Conservation (phyloP, 2,888 invertebrate species). For the Tetrapedia diversipes region DNA sequence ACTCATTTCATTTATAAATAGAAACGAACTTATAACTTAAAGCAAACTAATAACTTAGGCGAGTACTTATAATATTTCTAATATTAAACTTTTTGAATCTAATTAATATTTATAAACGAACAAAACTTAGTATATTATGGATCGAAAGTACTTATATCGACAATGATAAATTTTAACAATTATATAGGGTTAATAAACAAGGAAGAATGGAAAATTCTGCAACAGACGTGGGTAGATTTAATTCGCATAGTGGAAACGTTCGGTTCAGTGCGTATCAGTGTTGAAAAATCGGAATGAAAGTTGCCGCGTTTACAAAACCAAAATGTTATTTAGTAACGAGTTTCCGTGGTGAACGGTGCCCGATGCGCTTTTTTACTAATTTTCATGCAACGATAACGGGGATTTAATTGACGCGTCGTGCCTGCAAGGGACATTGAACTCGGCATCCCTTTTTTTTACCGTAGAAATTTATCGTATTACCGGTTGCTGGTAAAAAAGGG, state of each 20-base stretch:
- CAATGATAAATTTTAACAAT: no score
- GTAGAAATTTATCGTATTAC: not conserved
- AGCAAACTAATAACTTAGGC: no score
- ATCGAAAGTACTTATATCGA: no score
- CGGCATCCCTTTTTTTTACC: conserved; percentile 4
- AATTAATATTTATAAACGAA: no score
- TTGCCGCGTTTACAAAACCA: conserved; percentile 49
- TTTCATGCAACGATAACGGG: conserved; percentile 22
- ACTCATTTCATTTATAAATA: no score
- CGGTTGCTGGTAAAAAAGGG: not conserved
- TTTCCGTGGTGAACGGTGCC: conserved; percentile 46
- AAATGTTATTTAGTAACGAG: conserved; percentile 53
- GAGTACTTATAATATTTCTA: no score
- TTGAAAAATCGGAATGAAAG: conserved; percentile 66
- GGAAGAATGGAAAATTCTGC: conserved; percentile 22
- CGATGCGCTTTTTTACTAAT: conserved; percentile 32
- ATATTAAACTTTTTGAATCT: no score
- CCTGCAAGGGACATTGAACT: conserved; percentile 37
- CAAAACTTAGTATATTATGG: no score
- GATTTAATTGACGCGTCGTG: conserved; percentile 15
- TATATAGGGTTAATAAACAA: conserved; percentile 7
- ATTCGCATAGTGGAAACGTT: conserved; percentile 38
- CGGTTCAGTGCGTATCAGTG: conserved; percentile 35
- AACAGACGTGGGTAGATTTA: conserved; percentile 18
- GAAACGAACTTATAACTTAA: no score